Conservation (phyloP, 2,113 vertebrate species). For the Arenaria interpres region DNA sequence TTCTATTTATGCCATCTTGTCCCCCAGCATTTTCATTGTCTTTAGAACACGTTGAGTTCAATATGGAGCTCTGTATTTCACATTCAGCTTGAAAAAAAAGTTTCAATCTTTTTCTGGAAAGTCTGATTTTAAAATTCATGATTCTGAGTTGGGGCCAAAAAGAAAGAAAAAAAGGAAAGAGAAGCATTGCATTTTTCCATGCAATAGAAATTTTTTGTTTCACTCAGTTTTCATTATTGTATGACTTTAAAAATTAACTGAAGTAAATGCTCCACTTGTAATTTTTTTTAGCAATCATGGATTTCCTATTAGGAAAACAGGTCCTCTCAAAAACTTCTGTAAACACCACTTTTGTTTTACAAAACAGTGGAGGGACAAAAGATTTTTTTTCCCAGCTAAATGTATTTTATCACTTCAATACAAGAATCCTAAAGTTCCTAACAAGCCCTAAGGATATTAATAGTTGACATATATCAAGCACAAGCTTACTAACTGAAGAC, state of each 20-base stretch:
- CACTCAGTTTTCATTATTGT: not conserved
- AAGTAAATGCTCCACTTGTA: not conserved
- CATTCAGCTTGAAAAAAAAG: not conserved
- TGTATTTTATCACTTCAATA: not conserved
- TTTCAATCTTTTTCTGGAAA: not conserved
- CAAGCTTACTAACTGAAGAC: not conserved
- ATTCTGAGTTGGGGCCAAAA: not conserved
- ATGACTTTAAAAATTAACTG: not conserved
- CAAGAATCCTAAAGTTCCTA: not conserved
- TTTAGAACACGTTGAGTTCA: not conserved
- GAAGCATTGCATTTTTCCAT: not conserved
- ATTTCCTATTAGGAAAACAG: not conserved
- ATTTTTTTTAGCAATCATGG: not conserved
- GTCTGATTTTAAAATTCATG: not conserved
- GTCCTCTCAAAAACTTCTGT: not conserved
- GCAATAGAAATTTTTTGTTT: not conserved
- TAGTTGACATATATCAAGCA: not conserved
- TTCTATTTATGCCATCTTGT: not conserved
- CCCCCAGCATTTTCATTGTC: not conserved
- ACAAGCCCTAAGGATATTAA: not conserved
- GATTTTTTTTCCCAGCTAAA: not conserved
- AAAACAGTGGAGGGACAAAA: not conserved
- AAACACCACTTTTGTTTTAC: not conserved
- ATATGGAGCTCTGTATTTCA: not conserved
- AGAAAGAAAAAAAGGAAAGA: not conserved